Base-by-base conservation (phyloP, 2,888 invertebrate species). In the Drosophila falleni region DNA sequence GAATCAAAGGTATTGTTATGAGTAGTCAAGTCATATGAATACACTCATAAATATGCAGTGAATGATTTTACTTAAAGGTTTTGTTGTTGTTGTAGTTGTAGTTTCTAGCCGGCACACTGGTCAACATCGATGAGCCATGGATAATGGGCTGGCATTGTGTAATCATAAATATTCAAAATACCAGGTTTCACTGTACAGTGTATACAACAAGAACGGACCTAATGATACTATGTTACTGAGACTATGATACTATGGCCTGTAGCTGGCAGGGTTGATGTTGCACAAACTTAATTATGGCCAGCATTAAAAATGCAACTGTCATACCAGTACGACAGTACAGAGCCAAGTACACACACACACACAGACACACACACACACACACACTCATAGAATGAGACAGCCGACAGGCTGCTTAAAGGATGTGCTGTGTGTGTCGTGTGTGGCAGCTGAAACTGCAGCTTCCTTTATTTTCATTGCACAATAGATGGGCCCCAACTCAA, bases 231-330 rank as follows among this genome's bases (percentile, higher is more conserved):
- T 72, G 58, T 72, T 68, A 47, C 72, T 6, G 29, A 6, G 5
- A 29, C 29, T 29, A 29, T 66, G 73, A 80, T 72, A 54, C 55
- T 50, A 60, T 55, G 66, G 54, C 80, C 50, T 50, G 35, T 44
- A 72, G 63, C 74, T 74, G 81, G 59, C 61, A 16, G 29, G 41
- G 49, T 39, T 37, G 59, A 51, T 62, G 75, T 60, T 74, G 72
- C 84, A 87, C 74, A 87, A 85, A 89, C 87, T 85, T 87, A 85
- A 85, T 85, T 85, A 85, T 85, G 89, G 85, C 74, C 64, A 59
- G 73, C 87, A 85, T 85, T 85, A 85, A 85, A 85, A 87, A 89
- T 85, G 85, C 79, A 85, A 76, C 89, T 87, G 89, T 87, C 89
- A 89, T 84, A 69, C 74, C 84, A 70, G 71, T 54, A 64, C 80